A percentile compares a stretch with the other conserved stretches of the same genome.
These are phyloP conservation scores for Prosopocoilus inquinatus DNA, from an alignment of 2,888 invertebrate genomes.

Conservation along the genomic window DNA sequence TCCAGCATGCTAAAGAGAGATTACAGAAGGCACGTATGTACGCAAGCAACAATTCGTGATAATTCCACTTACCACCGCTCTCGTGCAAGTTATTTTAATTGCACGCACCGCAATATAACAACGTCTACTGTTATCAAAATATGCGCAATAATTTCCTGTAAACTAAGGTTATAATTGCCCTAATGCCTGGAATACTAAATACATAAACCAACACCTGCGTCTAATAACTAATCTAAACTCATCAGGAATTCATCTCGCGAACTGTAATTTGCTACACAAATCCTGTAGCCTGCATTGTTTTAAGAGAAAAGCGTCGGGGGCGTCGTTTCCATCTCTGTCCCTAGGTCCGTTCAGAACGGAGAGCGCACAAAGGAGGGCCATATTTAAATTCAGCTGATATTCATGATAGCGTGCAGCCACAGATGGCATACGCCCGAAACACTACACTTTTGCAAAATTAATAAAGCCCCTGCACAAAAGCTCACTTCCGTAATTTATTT, in stretches of 20 bases:
- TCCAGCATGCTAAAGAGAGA: too few species aligned
- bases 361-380: constrained; percentile 5
- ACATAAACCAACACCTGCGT: constrained; percentile 37
- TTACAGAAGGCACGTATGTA: too few species aligned
- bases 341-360: constrained; percentile 2
- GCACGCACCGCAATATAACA: too few species aligned
- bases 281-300: constrained; percentile 20
- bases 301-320: constrained; percentile 11
- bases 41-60: too few species aligned
- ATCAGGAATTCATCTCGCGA: constrained; percentile 46
- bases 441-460: constrained; percentile 21
- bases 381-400: constrained; percentile 19
- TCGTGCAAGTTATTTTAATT: too few species aligned
- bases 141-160: too few species aligned
- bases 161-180: constrained; percentile 4
- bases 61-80: too few species aligned
- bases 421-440: constrained; percentile 18
- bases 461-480: constrained; percentile 17
- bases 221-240: constrained; percentile 44
- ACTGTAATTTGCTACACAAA: constrained; percentile 47
- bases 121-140: too few species aligned
- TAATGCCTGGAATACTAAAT: constrained; percentile 11
- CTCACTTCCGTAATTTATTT: constrained; percentile 10
- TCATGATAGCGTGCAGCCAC: constrained; percentile 17
- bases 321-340: constrained; percentile 11